Percentiles rank a stretch among this genome's conserved stretches.
These are phyloP conservation scores for Lepidocolaptes lacrymiger DNA, from an alignment of 2,797 vertebrate species.

Conservation along the genomic window DNA sequence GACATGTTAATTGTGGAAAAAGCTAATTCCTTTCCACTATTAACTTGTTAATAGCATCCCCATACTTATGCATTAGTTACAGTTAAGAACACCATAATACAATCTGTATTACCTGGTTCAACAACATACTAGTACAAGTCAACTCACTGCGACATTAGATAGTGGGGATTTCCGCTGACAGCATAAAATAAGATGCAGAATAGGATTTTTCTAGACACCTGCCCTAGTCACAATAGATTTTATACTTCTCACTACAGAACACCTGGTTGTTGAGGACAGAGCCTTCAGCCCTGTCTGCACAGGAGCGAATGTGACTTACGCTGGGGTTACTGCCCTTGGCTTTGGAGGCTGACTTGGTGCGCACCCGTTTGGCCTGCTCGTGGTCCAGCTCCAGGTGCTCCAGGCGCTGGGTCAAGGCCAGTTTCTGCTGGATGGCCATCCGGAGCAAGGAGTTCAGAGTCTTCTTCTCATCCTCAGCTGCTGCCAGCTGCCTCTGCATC, in stretches of 20 bases:
- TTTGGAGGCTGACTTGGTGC: conserved; percentile 82
- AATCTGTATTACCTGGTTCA: conserved; percentile 68
- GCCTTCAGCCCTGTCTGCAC: conserved; percentile 79
- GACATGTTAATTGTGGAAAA: conserved; percentile 71
- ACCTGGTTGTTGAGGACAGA: conserved; percentile 80
- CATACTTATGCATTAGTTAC: conserved; percentile 83
- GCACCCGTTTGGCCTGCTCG: conserved; percentile 89
- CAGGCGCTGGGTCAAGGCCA: conserved; percentile 95
- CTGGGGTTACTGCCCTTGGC: conserved; percentile 81
- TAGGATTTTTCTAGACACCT: conserved; percentile 50
- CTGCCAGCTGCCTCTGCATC: conserved; percentile 97
- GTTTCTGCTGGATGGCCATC: conserved; percentile 99
- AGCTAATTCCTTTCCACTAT: conserved; percentile 81
- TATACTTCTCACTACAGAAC: conserved; percentile 97
- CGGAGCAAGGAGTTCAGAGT: conserved; percentile 96
- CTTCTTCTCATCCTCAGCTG: conserved; percentile 98
- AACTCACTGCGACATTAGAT: conserved; percentile 77
- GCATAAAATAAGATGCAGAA: conserved; percentile 65
- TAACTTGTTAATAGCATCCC: conserved; percentile 78
- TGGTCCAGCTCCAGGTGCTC: conserved; percentile 96
- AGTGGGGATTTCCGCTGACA: conserved; percentile 81
- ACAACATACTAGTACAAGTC: conserved; percentile 73
- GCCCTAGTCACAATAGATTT: conserved; percentile 95
- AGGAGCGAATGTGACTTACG: conserved; percentile 91
- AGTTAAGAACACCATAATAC: conserved; percentile 76